Base-by-base conservation (phyloP, 2,797 vertebrate species). In the Chelidonichthys spinosus region DNA sequence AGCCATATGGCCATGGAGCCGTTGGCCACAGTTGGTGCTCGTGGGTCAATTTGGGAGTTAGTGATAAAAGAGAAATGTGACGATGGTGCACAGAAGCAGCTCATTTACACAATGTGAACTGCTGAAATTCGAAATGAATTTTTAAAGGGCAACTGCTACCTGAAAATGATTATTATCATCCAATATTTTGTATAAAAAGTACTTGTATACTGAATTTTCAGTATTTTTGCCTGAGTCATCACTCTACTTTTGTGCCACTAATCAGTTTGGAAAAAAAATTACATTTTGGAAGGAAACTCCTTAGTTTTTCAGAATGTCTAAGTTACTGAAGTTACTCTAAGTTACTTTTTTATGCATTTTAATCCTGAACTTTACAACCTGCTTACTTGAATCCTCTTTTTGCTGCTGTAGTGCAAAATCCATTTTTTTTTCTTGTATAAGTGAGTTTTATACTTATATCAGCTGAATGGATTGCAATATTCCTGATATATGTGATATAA, bases 81-180 rank as follows among this genome's bases (percentile, higher is more conserved):
- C 63, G 60, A 69, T 66, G 58, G 60, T 49, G 55, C 68, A 69
- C 75, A 63, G 58, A 44, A 49, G 11, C 46, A 56, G 25, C 43
- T 71, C 9, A 13, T 18, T 47, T 70, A 15, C 11, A 62, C 43
- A 50, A 40, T 35, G 35, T 15, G 53, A 68, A 15, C 18, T 9
- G 40, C 2, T 68, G 32, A 70, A 39, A 5, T 49, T 11, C 37
- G 36, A 9, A 68, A 43, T 25, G 37, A 7, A 2, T 50, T 73
- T 67, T 54, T 44, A 47, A 69, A 61, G 46, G 55, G 9, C 50
- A 69, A 11, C 35, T 44, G 7, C 32, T 49, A 33, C 46, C 37
- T 49, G 36, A 5, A 53, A 63, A 37, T 63, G 0, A 62, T 32
- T 2, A 18, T 63, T 0, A 62, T 32, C 3, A 18, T 40, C 1